A percentile compares a stretch with the other conserved stretches of the same genome.
These are phyloP conservation scores for Epicampocera succincta DNA, from an alignment of 2,888 invertebrate species.

Conservation along the genomic window DNA sequence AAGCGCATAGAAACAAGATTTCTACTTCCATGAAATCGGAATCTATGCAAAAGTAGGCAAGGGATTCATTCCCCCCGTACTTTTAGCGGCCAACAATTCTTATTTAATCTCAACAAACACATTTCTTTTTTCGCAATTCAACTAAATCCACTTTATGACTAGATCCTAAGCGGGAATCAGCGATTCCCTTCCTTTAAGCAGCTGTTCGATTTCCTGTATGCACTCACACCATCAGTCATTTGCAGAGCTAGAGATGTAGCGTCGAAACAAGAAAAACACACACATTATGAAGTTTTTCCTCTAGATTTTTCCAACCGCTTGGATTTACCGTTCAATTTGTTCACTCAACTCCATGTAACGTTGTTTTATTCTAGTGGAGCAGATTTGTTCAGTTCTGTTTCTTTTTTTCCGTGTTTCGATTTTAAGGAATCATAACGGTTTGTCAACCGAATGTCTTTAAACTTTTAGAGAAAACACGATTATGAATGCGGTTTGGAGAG, in stretches of 20 bases:
- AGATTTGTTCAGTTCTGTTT: constrained; percentile 36
- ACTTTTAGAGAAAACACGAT: constrained; percentile 59
- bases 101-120: too few relatives aligned
- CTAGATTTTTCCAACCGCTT: constrained; percentile 35
- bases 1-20: too few relatives aligned
- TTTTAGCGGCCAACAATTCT: too few relatives aligned
- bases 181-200: constrained; percentile 3
- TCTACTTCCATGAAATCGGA: too few relatives aligned
- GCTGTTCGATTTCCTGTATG: background rate
- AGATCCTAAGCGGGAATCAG: too few relatives aligned
- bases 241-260: constrained; percentile 4
- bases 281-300: background rate
- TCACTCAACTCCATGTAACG: constrained; percentile 35
- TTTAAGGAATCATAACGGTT: constrained; percentile 67
- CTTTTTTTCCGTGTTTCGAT: constrained; percentile 19
- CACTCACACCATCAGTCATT: background rate
- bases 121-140: too few relatives aligned
- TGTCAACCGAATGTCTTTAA: constrained; percentile 59
- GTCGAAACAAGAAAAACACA: background rate
- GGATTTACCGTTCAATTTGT: constrained; percentile 57
- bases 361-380: constrained; percentile 51
- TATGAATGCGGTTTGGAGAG: constrained; percentile 51
- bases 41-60: too few relatives aligned
- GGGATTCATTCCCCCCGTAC: too few relatives aligned
- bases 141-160: too few relatives aligned